phyloP scores from a whole-genome alignment of 2,888 invertebrate genomes.

The Dinocampus coccinellae region DNA sequence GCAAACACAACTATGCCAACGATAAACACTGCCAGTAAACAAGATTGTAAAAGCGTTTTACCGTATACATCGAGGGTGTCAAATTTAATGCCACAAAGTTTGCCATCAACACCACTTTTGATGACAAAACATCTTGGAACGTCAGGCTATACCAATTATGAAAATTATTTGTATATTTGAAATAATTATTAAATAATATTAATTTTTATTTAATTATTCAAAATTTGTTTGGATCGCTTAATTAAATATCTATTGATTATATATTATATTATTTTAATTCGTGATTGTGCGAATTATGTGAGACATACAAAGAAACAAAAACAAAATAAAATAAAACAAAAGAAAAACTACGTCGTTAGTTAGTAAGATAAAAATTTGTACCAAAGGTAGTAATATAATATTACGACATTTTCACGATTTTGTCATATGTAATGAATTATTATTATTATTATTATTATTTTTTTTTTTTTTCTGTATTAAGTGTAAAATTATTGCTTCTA shows the following conservation, averaged over 20 bases:
- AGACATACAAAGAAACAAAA: conserved; percentile 32
- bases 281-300: conserved; percentile 1
- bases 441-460: neutral
- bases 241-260: neutral
- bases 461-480: neutral
- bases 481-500: conserved; percentile 19
- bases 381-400: conserved; percentile 60
- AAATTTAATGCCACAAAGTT: conserved; percentile 62
- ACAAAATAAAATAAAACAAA: too few relatives aligned
- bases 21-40: conserved; percentile 45
- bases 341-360: conserved; percentile 55
- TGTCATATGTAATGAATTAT: conserved; percentile 14
- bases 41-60: conserved; percentile 51
- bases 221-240: neutral
- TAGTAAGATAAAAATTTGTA: conserved; percentile 57
- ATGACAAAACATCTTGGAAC: conserved; percentile 63
- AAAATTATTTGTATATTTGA: conserved; percentile 78
- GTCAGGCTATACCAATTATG: conserved; percentile 75
- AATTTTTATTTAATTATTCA: conserved; percentile 9
- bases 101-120: conserved; percentile 65
- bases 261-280: neutral
- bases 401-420: conserved; percentile 13
- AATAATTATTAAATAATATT: conserved; percentile 8
- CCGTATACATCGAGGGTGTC: conserved; percentile 34
- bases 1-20: conserved; percentile 21